These are phyloP conservation scores for Hemicordylus capensis DNA, from an alignment of 2,113 vertebrate genomes.

Conservation along the genomic window DNA sequence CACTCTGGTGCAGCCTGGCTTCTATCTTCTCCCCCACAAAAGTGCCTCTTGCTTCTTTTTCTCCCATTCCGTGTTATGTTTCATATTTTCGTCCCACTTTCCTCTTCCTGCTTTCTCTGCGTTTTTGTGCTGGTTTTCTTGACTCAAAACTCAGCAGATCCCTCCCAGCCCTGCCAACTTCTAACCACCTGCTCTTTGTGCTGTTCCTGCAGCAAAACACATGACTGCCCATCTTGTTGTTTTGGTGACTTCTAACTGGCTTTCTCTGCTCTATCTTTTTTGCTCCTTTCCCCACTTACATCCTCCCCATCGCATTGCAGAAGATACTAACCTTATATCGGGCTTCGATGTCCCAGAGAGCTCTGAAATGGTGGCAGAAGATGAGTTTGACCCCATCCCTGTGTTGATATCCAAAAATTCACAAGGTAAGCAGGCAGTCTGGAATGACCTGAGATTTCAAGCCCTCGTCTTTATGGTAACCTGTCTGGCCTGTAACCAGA, in stretches of 20 bases:
- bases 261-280: slow-evolving; percentile 70
- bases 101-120: background rate
- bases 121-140: background rate
- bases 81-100: background rate
- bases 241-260: slow-evolving; percentile 66
- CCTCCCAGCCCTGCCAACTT: background rate
- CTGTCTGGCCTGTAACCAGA: background rate
- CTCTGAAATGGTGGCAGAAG: slow-evolving; percentile 89
- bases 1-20: background rate
- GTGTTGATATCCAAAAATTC: slow-evolving; percentile 97
- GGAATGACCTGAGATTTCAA: slow-evolving; percentile 25
- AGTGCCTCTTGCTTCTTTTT: background rate
- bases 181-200: slow-evolving; percentile 28
- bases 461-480: background rate
- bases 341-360: slow-evolving; percentile 87
- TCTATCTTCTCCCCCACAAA: background rate
- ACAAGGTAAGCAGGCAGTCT: slow-evolving; percentile 90
- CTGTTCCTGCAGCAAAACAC: slow-evolving; percentile 29
- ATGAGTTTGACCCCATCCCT: slow-evolving; percentile 99
- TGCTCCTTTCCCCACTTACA: slow-evolving; percentile 37
- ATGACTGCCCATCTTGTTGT: slow-evolving; percentile 43
- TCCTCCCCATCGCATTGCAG: slow-evolving; percentile 74
- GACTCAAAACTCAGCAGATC: background rate
- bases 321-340: slow-evolving; percentile 95
- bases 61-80: background rate